phyloP scores from a whole-genome alignment of 2,797 vertebrate species.

The Onychomys arenicola region DNA sequence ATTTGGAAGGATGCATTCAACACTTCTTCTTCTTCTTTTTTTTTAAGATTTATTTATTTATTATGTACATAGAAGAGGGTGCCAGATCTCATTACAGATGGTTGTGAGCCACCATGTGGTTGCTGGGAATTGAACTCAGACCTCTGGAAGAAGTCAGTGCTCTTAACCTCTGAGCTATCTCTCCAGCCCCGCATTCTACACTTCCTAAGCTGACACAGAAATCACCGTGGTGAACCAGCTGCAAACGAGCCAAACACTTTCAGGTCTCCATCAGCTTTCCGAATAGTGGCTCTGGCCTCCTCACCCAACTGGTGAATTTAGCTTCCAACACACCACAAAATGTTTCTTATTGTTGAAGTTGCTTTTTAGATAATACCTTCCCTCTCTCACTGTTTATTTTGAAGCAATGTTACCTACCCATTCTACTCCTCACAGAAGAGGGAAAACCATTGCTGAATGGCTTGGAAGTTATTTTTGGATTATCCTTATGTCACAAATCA shows the following conservation, averaged over 20 bases:
- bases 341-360: neutral
- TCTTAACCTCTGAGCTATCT: too few relatives aligned
- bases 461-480: constrained; percentile 1
- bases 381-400: neutral
- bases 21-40: too few relatives aligned
- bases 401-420: constrained; percentile 22
- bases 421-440: neutral
- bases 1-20: neutral
- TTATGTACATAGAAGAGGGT: too few relatives aligned
- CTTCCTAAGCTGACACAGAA: neutral
- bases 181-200: constrained; percentile 12
- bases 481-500: neutral
- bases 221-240: neutral
- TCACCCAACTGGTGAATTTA: neutral
- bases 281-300: neutral
- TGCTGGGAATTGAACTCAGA: too few relatives aligned
- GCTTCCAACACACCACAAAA: neutral
- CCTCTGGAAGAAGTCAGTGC: too few relatives aligned
- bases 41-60: too few relatives aligned
- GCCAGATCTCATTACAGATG: too few relatives aligned
- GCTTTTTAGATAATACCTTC: neutral
- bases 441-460: neutral
- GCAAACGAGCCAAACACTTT: neutral
- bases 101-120: too few relatives aligned
- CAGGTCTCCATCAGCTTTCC: neutral